A percentile compares a stretch with the other conserved stretches of the same genome.
Evolutionary conservation across 2,888 invertebrate species (phyloP).

Genomic region (Mimas tiliae): DNA sequence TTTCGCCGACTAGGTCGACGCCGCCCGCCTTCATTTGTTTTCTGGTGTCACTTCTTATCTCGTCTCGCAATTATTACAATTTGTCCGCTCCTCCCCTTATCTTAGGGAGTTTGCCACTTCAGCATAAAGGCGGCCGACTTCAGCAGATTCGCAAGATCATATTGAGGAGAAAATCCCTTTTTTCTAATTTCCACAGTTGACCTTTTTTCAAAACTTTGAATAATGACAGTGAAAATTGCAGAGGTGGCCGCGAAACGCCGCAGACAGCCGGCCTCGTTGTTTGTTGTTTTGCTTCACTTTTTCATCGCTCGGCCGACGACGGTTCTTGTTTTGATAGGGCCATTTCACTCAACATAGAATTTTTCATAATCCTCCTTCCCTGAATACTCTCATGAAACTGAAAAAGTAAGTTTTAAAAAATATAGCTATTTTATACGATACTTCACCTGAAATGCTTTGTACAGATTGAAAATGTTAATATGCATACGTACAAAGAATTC

Average conservation of each 20-base stretch:
- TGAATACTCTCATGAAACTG: slow-evolving; percentile 25
- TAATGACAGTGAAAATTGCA: slow-evolving; percentile 75
- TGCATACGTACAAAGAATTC: slow-evolving; percentile 19
- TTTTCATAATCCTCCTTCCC: slow-evolving; percentile 27
- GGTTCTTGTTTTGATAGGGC: slow-evolving; percentile 58
- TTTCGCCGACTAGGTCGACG: slow-evolving; percentile 46
- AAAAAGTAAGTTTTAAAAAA: slow-evolving; percentile 19
- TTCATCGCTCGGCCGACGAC: slow-evolving; percentile 63
- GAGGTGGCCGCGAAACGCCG: slow-evolving; percentile 69
- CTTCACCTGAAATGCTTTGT: slow-evolving; percentile 22
- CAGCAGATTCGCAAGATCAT: slow-evolving; percentile 80
- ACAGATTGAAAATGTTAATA: slow-evolving; percentile 22
- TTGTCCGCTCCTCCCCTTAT: slow-evolving; percentile 84
- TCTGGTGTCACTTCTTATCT: slow-evolving; percentile 84
- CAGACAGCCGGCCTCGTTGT: slow-evolving; percentile 60
- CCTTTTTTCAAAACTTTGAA: slow-evolving; percentile 76
- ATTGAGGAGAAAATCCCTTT: slow-evolving; percentile 68
- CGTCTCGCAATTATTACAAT: slow-evolving; percentile 84
- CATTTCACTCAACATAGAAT: slow-evolving; percentile 52
- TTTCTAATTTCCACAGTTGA: slow-evolving; percentile 65
- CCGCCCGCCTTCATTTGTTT: slow-evolving; percentile 82
- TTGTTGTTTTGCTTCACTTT: slow-evolving; percentile 73
- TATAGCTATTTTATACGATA: slow-evolving; percentile 15
- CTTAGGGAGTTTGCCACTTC: slow-evolving; percentile 79
- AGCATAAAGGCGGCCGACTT: slow-evolving; percentile 78